These are phyloP conservation scores for Mastomys natalensis DNA, from an alignment of 2,113 vertebrate genomes.

Conservation along the genomic window DNA sequence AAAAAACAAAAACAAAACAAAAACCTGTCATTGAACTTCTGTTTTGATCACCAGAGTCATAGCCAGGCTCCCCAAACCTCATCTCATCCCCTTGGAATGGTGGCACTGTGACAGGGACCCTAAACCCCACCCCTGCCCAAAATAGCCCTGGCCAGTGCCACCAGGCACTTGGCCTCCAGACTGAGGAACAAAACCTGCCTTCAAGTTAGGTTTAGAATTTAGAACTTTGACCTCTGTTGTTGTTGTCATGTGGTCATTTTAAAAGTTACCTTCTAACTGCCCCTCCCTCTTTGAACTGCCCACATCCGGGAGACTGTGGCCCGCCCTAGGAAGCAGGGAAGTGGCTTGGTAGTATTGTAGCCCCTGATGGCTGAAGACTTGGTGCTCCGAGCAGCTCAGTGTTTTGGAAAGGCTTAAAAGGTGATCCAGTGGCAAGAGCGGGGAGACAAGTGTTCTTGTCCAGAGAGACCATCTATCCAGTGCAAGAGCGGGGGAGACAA, in stretches of 20 bases:
- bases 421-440: background rate
- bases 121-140: background rate
- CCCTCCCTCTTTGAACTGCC: background rate
- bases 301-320: background rate
- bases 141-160: background rate
- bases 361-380: background rate
- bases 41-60: background rate
- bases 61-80: background rate
- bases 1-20: too few species aligned
- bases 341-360: background rate
- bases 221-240: constrained; percentile 43
- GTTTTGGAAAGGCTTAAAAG: background rate
- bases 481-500: fast-evolving
- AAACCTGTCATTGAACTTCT: background rate
- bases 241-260: constrained; percentile 44
- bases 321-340: too few species aligned
- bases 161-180: background rate
- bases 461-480: background rate
- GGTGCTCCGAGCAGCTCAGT: background rate
- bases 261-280: constrained; percentile 25
- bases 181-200: background rate
- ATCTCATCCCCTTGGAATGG: background rate
- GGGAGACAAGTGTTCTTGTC: background rate
- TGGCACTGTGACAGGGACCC: background rate
- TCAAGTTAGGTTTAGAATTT: constrained; percentile 45